Conservation (phyloP, 2,113 vertebrate species). For the Ornithorhynchus anatinus region DNA sequence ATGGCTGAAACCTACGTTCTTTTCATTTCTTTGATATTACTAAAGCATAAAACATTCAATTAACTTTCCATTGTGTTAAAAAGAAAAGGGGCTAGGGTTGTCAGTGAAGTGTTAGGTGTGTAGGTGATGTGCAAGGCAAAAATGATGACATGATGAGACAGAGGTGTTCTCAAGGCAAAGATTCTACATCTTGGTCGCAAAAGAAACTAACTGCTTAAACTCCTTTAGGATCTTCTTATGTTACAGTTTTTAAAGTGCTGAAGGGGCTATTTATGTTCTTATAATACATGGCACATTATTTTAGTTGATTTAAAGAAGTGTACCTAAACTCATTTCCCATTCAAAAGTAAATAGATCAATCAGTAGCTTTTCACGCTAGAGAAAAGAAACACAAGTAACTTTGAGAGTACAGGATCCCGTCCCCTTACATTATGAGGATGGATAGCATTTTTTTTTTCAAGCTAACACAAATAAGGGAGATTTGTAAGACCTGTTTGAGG, state of each 20-base stretch:
- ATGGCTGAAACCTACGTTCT: constrained; percentile 77
- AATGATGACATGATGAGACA: constrained; percentile 12
- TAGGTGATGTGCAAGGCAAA: constrained; percentile 48
- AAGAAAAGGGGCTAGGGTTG: constrained; percentile 64
- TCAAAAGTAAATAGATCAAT: constrained; percentile 39
- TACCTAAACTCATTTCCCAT: background rate
- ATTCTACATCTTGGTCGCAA: background rate
- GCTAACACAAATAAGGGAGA: constrained; percentile 28
- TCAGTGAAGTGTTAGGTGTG: constrained; percentile 60
- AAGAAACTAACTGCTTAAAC: background rate
- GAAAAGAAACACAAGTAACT: background rate
- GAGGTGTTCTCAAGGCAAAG: constrained; percentile 12
- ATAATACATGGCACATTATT: background rate
- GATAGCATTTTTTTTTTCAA: constrained; percentile 54
- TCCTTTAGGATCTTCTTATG: background rate
- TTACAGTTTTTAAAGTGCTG: background rate
- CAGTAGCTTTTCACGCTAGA: constrained; percentile 27
- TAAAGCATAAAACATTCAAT: constrained; percentile 83
- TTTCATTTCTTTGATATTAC: constrained; percentile 80
- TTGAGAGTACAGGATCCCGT: constrained; percentile 26
- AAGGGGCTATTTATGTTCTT: background rate
- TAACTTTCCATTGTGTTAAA: constrained; percentile 78
- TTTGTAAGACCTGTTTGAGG: constrained; percentile 57
- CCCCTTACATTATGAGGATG: background rate
- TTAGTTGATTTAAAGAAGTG: background rate